Conservation (phyloP, 1,140 invertebrate genomes). For the Matsumurasca onukii region DNA sequence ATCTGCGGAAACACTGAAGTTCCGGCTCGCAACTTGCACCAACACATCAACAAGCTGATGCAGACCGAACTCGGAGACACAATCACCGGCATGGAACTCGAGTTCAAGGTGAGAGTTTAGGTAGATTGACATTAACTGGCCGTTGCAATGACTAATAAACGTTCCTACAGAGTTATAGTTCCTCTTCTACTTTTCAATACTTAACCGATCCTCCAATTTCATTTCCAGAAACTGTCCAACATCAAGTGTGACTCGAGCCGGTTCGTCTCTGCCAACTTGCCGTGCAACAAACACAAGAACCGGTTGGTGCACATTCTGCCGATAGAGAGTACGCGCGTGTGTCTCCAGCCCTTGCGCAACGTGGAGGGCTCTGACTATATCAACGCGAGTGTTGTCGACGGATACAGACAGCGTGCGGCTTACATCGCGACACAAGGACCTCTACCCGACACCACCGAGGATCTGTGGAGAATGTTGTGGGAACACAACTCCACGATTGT, state of each 20-base stretch:
- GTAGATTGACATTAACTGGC: too few relatives aligned
- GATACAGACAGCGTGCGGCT: slow-evolving; percentile 85
- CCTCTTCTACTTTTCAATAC: not conserved
- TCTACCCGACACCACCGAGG: slow-evolving; percentile 91
- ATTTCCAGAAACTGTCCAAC: slow-evolving; percentile 78
- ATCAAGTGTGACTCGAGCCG: slow-evolving; percentile 92
- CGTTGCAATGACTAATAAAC: not conserved
- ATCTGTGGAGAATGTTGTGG: slow-evolving; percentile 99
- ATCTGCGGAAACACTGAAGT: slow-evolving; percentile 95
- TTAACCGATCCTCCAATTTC: not conserved
- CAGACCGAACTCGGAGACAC: slow-evolving; percentile 78
- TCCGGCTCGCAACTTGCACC: slow-evolving; percentile 71
- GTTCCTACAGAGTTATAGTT: not conserved
- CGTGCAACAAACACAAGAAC: slow-evolving; percentile 98
- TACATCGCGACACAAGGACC: slow-evolving; percentile 99
- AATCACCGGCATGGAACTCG: slow-evolving; percentile 95
- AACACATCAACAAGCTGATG: slow-evolving; percentile 92
- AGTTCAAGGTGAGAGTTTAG: slow-evolving; percentile 91
- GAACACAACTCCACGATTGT: slow-evolving; percentile 99
- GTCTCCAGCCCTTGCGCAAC: slow-evolving; percentile 85
- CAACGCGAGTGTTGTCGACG: slow-evolving; percentile 98
- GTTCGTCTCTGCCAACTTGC: slow-evolving; percentile 94
- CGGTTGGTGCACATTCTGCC: slow-evolving; percentile 93
- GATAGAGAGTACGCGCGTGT: slow-evolving; percentile 94
- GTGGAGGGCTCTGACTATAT: slow-evolving; percentile 98